Conservation (phyloP, 2,888 invertebrate species). For the Blomia tropicalis region DNA sequence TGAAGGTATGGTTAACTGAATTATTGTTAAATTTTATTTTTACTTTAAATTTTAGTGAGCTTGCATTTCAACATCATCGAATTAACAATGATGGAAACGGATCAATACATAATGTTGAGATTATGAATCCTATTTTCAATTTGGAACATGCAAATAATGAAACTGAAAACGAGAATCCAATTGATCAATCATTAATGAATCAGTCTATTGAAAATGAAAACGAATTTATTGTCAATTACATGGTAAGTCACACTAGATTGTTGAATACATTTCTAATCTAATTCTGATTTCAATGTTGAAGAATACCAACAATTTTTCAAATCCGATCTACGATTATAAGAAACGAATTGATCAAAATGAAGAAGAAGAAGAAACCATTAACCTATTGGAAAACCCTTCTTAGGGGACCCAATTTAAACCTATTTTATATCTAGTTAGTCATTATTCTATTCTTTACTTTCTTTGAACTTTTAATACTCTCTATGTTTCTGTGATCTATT, state of each 20-base stretch:
- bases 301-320: constrained; percentile 58
- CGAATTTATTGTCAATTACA: background rate
- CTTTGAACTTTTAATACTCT: too few species aligned
- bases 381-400: constrained; percentile 3
- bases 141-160: constrained; percentile 1
- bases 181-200: background rate
- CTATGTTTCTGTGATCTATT: too few species aligned
- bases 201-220: constrained; percentile 32
- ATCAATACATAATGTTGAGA: constrained; percentile 46
- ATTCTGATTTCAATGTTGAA: constrained; percentile 1
- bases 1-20: too few species aligned
- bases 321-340: constrained; percentile 57
- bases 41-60: constrained; percentile 39
- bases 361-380: constrained; percentile 18
- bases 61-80: constrained; percentile 58
- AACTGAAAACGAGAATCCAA: background rate
- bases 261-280: too few species aligned
- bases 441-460: too few species aligned
- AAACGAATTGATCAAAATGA: constrained; percentile 18
- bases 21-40: background rate
- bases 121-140: constrained; percentile 63
- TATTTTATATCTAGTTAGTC: too few species aligned
- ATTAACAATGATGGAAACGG: constrained; percentile 49
- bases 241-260: background rate
- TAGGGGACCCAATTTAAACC: too few species aligned